Conservation (phyloP, 1,140 invertebrate genomes). For the Delia radicum region DNA sequence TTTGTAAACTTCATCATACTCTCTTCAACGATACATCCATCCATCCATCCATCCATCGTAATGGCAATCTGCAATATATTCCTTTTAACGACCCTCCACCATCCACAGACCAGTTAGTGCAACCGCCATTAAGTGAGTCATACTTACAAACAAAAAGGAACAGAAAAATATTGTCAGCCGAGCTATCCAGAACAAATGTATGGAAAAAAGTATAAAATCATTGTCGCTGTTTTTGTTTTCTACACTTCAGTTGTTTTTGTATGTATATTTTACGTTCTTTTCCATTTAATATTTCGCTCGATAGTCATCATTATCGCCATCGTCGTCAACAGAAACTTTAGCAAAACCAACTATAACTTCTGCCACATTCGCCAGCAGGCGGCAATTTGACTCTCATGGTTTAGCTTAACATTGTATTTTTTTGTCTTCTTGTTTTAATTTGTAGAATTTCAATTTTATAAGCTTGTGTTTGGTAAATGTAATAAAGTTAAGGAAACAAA, state of each 20-base stretch:
- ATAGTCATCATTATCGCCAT: not conserved
- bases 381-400: conserved; percentile 1
- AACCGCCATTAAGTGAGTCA: conserved; percentile 1
- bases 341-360: not conserved
- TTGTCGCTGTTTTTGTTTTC: not conserved
- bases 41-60: not conserved
- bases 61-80: not conserved
- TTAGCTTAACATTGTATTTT: not conserved
- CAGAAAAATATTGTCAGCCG: not conserved
- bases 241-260: not conserved
- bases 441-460: not conserved
- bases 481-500: not conserved
- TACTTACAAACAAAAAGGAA: not conserved
- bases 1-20: not conserved
- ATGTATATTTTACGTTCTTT: not conserved
- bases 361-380: not conserved
- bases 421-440: not conserved
- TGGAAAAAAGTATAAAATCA: not conserved
- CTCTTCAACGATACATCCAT: not conserved
- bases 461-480: not conserved
- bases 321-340: not conserved
- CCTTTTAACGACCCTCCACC: not conserved
- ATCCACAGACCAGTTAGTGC: too few relatives aligned
- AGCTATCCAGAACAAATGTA: not conserved
- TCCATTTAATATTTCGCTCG: not conserved